A percentile compares a stretch with the other conserved stretches of the same genome.
Conservation (phyloP, 2,797 vertebrate genomes). For the Rhodeus uyekii region DNA sequence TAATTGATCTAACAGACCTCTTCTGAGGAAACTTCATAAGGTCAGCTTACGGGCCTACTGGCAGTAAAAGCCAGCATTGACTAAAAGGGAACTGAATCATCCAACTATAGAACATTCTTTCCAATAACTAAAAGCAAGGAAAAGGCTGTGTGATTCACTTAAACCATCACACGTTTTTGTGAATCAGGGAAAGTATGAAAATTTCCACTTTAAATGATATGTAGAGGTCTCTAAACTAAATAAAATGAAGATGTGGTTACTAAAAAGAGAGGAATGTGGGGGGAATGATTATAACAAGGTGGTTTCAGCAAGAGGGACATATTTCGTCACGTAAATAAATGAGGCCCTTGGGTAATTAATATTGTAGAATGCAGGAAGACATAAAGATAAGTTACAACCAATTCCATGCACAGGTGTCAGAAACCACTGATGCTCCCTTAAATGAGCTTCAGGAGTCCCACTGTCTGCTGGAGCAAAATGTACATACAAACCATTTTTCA, state of each 20-base stretch:
- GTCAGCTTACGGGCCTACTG: background rate
- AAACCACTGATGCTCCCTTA: background rate
- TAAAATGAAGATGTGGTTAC: background rate
- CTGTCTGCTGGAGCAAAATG: conserved; percentile 8
- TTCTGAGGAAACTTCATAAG: conserved; percentile 36
- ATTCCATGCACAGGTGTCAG: conserved; percentile 10
- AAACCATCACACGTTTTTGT: conserved; percentile 6
- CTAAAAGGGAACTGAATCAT: conserved; percentile 38
- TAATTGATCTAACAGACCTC: conserved; percentile 63
- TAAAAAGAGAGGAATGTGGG: conserved; percentile 3
- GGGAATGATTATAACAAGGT: background rate
- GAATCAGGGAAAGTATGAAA: conserved; percentile 31
- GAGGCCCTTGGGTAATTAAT: background rate
- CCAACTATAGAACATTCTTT: conserved; percentile 43
- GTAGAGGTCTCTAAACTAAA: background rate
- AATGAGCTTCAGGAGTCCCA: background rate
- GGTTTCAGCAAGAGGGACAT: background rate
- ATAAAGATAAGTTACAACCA: conserved; percentile 12
- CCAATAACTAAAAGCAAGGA: conserved; percentile 20
- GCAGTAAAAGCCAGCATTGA: conserved; percentile 7
- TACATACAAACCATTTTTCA: conserved; percentile 1
- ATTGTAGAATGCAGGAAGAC: conserved; percentile 32
- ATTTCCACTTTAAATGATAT: background rate
- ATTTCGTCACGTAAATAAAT: conserved; percentile 10
- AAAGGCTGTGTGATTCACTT: conserved; percentile 36